Percentiles rank a stretch among this genome's conserved stretches.
phyloP scores from a whole-genome alignment of 2,888 invertebrate genomes.

The Cheilosia scutellata region DNA sequence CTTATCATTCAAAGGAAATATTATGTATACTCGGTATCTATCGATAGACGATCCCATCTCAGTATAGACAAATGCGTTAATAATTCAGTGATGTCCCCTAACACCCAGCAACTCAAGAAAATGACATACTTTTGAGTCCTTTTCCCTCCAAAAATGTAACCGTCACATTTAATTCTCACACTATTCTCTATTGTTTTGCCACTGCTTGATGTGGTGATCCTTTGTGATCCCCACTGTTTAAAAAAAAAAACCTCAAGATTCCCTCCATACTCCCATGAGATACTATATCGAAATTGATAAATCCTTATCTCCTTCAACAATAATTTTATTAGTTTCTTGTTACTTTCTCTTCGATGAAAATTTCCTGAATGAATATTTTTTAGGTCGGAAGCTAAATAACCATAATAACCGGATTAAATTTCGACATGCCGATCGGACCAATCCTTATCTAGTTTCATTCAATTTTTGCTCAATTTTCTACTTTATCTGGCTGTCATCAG shows the following conservation, averaged over 20 bases:
- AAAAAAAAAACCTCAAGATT: neutral
- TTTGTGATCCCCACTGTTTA: slow-evolving; percentile 29
- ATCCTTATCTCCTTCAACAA: slow-evolving; percentile 63
- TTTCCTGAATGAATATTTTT: slow-evolving; percentile 32
- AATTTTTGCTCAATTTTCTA: slow-evolving; percentile 55
- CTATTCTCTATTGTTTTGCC: neutral
- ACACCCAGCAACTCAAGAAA: slow-evolving; percentile 11
- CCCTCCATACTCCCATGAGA: slow-evolving; percentile 3
- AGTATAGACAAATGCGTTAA: slow-evolving; percentile 22
- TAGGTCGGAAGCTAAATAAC: slow-evolving; percentile 35
- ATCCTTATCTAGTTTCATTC: slow-evolving; percentile 47
- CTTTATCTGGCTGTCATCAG: slow-evolving; percentile 36
- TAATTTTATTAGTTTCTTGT: slow-evolving; percentile 35
- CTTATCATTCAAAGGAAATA: neutral
- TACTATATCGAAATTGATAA: slow-evolving; percentile 43
- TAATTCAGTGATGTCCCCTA: slow-evolving; percentile 9
- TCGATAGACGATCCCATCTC: slow-evolving; percentile 39
- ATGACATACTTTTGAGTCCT: slow-evolving; percentile 28
- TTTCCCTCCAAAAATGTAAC: slow-evolving; percentile 18
- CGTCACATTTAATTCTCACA: slow-evolving; percentile 50
- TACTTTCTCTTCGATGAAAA: neutral
- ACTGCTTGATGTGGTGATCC: slow-evolving; percentile 13
- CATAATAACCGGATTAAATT: slow-evolving; percentile 71
- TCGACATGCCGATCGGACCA: slow-evolving; percentile 35
- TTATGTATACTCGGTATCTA: neutral